Base-by-base conservation (phyloP, 2,888 invertebrate species). In the Campaea margaritaria region DNA sequence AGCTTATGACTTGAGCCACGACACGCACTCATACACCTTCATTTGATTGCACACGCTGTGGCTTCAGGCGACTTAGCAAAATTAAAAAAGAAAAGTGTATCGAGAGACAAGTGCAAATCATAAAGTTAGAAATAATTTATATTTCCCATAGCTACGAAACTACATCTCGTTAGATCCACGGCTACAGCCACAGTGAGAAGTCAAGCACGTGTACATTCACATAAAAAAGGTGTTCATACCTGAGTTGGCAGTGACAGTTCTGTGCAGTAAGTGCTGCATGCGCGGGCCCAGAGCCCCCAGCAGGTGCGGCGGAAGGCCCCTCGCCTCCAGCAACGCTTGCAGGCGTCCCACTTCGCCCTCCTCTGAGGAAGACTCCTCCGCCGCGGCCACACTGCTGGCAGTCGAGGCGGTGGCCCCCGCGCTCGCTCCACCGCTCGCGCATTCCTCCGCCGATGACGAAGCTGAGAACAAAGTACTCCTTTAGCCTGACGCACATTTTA, bases 301-400 rank as follows among this genome's bases (percentile, higher is more conserved):
- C 64, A 99, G 93, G 84, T 99, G 99, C 12, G 99, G 98, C n/a
- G 99, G 99, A 70, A 99, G 88, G 27, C 99, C 99, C 69, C 99
- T 94, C 12, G 99, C 97, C 90, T 99, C 99, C 52, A 99, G 93
- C 74, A 99, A 91, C 21, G 99, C 99, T 87, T 99, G 99, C 59
- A 99, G 93, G 48, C 99, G 95, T 39, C 99, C 98, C 82, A 99
- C 98, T 90, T 99, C 99, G 74, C 97, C 97, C 83, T 99, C 98
- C 89, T 99, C 99, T 1, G 90, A 90, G 8, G 92, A 92, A 10
- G 92, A 92, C 79, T 92, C 92, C 76, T 90, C 93, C 73, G 90
- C 88, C 83, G 97, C 98, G 38, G 74, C 76, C 27, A 74, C 75
- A 36, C 76, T 79, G 45, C 71, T 74, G 42, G 73, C 87, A 69